These are phyloP conservation scores for Odobenus rosmarus DNA, from an alignment of 2,113 vertebrate genomes.

Conservation along the genomic window DNA sequence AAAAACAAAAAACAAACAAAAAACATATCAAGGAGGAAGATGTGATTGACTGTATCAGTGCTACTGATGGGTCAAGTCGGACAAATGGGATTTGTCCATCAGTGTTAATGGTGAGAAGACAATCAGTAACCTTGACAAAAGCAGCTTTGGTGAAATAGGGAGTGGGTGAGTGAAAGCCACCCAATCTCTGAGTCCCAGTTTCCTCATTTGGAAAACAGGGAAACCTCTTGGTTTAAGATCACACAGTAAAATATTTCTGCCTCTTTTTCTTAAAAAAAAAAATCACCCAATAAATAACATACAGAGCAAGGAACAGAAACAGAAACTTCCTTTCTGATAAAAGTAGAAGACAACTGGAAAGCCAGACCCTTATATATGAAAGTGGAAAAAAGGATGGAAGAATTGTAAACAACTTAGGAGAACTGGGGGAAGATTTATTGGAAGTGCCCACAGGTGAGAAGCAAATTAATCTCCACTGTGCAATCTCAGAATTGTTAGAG, in stretches of 20 bases:
- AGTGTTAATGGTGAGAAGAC: neutral
- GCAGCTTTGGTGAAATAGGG: neutral
- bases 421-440: neutral
- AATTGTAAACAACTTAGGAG: neutral
- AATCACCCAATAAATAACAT: neutral
- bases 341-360: neutral
- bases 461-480: neutral
- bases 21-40: neutral
- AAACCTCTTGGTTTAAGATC: conserved; percentile 1
- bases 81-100: neutral
- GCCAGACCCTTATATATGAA: neutral
- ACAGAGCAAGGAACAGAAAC: neutral
- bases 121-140: neutral
- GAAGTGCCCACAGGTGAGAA: neutral
- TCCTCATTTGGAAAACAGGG: neutral
- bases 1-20: neutral
- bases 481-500: neutral
- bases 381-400: neutral
- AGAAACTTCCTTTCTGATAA: neutral
- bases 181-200: neutral
- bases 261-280: neutral
- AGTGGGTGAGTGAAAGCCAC: neutral
- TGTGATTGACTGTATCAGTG: neutral
- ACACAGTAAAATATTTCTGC: neutral
- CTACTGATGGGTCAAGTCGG: neutral